Conservation (phyloP, 2,888 invertebrate genomes). For the Meteorus cinctellus region DNA sequence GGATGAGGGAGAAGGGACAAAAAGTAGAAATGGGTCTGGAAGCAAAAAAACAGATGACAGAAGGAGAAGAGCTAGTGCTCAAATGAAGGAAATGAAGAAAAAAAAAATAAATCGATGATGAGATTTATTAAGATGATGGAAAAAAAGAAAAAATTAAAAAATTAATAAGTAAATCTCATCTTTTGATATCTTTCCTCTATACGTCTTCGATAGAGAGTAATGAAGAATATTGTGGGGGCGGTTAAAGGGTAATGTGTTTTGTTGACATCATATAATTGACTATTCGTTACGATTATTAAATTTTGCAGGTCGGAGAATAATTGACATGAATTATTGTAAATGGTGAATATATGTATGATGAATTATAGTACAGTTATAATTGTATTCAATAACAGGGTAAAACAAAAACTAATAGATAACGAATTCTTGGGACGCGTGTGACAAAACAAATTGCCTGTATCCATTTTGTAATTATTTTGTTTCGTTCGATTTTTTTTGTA, state of each 20-base stretch:
- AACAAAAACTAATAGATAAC: slow-evolving; percentile 44
- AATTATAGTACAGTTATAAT: slow-evolving; percentile 64
- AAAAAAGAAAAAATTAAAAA: not conserved
- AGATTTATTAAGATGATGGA: not conserved
- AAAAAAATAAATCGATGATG: slow-evolving; percentile 30
- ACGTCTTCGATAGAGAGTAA: not conserved
- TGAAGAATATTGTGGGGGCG: not conserved
- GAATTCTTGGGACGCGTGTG: slow-evolving; percentile 57
- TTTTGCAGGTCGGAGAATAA: slow-evolving; percentile 48
- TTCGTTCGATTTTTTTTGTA: slow-evolving; percentile 27
- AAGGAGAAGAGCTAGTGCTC: not conserved
- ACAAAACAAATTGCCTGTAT: slow-evolving; percentile 61
- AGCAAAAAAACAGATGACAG: slow-evolving; percentile 12
- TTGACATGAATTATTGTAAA: slow-evolving; percentile 54
- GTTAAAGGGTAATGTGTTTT: slow-evolving; percentile 49
- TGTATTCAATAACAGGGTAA: slow-evolving; percentile 72
- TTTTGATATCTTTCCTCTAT: not conserved
- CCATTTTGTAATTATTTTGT: slow-evolving; percentile 63
- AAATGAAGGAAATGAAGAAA: not conserved
- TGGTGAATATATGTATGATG: slow-evolving; percentile 59
- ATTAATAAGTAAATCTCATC: not conserved
- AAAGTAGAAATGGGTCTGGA: slow-evolving; percentile 9
- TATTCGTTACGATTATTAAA: slow-evolving; percentile 56
- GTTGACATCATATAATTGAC: slow-evolving; percentile 51
- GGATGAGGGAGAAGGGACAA: slow-evolving; percentile 23